Evolutionary conservation across 2,797 vertebrate species (phyloP).

Genomic region (Hippopotamyrus pictus): DNA sequence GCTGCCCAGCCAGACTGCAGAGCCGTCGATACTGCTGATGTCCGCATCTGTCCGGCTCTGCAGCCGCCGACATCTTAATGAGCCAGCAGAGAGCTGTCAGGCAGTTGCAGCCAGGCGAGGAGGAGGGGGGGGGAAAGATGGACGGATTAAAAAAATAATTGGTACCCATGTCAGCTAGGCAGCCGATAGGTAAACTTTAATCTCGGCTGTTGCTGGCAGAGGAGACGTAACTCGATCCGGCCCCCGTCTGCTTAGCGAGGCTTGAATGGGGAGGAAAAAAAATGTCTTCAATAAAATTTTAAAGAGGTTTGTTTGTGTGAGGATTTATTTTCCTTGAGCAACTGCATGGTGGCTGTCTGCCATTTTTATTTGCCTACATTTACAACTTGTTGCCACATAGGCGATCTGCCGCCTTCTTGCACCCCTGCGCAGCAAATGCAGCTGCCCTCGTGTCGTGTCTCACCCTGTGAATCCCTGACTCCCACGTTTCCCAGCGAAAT

Average conservation of each 20-base stretch:
- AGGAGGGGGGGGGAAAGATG: too few species aligned
- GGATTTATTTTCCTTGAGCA: neutral
- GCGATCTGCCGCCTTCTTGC: neutral
- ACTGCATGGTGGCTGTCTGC: neutral
- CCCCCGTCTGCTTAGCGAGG: neutral
- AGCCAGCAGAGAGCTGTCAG: neutral
- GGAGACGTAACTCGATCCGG: neutral
- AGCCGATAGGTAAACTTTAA: neutral
- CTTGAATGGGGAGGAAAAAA: neutral
- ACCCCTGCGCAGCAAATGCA: neutral
- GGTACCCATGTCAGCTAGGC: neutral
- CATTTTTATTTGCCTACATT: neutral
- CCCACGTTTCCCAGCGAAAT: neutral
- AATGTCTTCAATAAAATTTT: slow-evolving; percentile 5
- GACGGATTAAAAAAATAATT: neutral
- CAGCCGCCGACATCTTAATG: neutral
- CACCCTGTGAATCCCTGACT: neutral
- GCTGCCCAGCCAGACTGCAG: neutral
- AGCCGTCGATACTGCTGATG: neutral
- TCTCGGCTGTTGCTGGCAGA: neutral
- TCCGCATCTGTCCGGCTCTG: slow-evolving; percentile 11
- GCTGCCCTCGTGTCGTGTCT: neutral
- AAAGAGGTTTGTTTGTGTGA: neutral
- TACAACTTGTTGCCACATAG: neutral
- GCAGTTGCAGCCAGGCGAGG: neutral